Percentiles rank a stretch among this genome's conserved stretches.
Conservation (phyloP, 2,888 invertebrate species). For the Dorcus parallelipipedus region DNA sequence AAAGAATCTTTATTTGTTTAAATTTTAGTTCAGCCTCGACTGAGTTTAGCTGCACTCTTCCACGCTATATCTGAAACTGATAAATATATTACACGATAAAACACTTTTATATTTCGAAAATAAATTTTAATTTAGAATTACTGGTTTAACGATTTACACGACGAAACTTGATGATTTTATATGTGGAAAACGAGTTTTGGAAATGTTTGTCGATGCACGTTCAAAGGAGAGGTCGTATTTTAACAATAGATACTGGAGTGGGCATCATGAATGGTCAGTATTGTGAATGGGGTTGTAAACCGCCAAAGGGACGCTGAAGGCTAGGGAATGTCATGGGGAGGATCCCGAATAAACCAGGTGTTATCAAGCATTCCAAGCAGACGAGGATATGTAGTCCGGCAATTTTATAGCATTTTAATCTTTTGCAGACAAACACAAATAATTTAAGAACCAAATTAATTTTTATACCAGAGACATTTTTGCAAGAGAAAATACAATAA, state of each 20-base stretch:
- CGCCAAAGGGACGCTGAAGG: conserved; percentile 27
- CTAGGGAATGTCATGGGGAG: conserved; percentile 22
- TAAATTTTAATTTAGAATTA: conserved; percentile 4
- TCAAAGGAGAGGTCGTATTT: conserved; percentile 12
- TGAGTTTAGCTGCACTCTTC: too few relatives aligned
- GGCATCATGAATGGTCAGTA: conserved; percentile 29
- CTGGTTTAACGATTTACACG: background rate
- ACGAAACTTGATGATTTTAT: too few relatives aligned
- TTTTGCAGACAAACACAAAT: too few relatives aligned
- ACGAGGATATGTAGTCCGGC: too few relatives aligned
- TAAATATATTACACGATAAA: background rate
- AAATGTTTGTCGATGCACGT: conserved; percentile 7
- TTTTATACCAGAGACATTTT: too few relatives aligned
- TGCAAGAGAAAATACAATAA: too few relatives aligned
- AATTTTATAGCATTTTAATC: too few relatives aligned
- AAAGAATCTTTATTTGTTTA: too few relatives aligned
- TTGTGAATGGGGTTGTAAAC: conserved; percentile 31
- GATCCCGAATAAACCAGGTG: conserved; percentile 10
- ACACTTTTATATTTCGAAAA: background rate
- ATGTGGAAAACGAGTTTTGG: background rate
- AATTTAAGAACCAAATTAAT: too few relatives aligned
- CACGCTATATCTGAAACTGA: too few relatives aligned
- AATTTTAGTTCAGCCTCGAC: too few relatives aligned
- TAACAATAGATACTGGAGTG: conserved; percentile 18
- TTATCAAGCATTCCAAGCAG: background rate